These are phyloP conservation scores for Drosophila sucinea DNA, from an alignment of 1,140 invertebrate genomes.

Conservation along the genomic window DNA sequence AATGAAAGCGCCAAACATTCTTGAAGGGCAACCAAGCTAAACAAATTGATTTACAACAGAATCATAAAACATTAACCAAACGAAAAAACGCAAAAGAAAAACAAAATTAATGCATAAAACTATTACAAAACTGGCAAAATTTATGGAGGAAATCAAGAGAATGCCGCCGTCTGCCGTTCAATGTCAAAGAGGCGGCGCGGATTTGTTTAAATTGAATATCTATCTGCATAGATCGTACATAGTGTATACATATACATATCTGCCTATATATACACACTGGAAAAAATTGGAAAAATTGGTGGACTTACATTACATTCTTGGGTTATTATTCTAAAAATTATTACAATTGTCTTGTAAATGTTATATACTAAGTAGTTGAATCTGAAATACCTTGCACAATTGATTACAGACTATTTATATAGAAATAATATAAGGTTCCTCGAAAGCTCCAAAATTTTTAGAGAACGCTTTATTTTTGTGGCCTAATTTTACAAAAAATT, in stretches of 20 bases:
- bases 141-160: slow-evolving; percentile 66
- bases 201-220: slow-evolving; percentile 54
- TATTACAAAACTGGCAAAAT: slow-evolving; percentile 75
- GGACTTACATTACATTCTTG: no score
- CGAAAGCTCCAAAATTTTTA: no score
- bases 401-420: no score
- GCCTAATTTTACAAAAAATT: no score
- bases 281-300: no score
- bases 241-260: neutral
- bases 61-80: slow-evolving; percentile 18
- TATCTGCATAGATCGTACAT: slow-evolving; percentile 24
- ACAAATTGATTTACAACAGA: slow-evolving; percentile 47
- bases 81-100: slow-evolving; percentile 9
- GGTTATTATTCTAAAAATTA: no score
- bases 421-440: no score
- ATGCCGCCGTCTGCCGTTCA: slow-evolving; percentile 57
- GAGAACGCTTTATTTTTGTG: no score
- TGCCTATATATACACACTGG: slow-evolving; percentile 8
- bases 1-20: slow-evolving; percentile 36
- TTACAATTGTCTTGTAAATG: no score
- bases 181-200: slow-evolving; percentile 56
- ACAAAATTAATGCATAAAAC: slow-evolving; percentile 47
- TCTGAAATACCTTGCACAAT: no score
- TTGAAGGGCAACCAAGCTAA: slow-evolving; percentile 36
- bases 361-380: no score